Evolutionary conservation across 2,797 vertebrate genomes (phyloP).

Genomic region (Naso thynnoides): DNA sequence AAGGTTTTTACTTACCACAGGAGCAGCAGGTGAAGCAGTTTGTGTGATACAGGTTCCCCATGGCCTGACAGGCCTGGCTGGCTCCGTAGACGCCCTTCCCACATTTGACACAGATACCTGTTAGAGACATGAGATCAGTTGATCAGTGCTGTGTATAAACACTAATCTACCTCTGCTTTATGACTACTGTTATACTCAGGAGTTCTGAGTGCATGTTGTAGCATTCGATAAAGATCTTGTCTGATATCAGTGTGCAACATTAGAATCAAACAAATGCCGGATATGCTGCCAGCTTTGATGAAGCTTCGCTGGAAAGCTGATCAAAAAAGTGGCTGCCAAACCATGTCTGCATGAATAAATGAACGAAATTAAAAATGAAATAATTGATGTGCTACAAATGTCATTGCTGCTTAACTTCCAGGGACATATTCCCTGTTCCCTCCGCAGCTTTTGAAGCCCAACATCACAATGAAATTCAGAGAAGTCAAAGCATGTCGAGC

Average conservation of each 20-base stretch:
- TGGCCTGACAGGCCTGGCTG: constrained; percentile 98
- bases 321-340: constrained; percentile 6
- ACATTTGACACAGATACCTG: constrained; percentile 98
- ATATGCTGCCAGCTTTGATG: constrained; percentile 10
- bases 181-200: not conserved
- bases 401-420: not conserved
- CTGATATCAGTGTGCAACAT: not conserved
- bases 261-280: constrained; percentile 13
- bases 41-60: constrained; percentile 98
- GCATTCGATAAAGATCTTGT: not conserved
- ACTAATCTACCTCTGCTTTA: not conserved
- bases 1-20: constrained; percentile 90
- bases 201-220: not conserved
- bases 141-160: not conserved
- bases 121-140: constrained; percentile 56
- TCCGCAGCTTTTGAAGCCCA: constrained; percentile 22
- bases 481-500: not conserved
- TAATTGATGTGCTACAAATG: constrained; percentile 8
- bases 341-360: not conserved
- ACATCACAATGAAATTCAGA: constrained; percentile 1
- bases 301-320: constrained; percentile 15
- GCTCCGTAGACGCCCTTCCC: constrained; percentile 98
- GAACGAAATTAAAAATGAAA: not conserved
- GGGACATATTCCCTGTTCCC: not conserved
- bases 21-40: constrained; percentile 99